These are phyloP conservation scores for Corynorhinus townsendii DNA, from an alignment of 2,113 vertebrate genomes.

Conservation along the genomic window DNA sequence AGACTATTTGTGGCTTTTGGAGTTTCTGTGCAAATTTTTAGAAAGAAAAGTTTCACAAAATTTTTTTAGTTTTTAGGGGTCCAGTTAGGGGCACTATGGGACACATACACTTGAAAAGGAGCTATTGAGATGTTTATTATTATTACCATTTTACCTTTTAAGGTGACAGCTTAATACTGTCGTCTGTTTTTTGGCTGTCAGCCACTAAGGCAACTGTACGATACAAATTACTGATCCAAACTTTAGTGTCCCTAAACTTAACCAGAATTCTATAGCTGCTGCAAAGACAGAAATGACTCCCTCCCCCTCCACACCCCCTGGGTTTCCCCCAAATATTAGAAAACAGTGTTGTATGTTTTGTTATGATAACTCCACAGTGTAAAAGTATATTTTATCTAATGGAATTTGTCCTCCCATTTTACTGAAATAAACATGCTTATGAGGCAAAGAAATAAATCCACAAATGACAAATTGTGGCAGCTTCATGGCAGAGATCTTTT, in stretches of 20 bases:
- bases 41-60: background rate
- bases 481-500: background rate
- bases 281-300: background rate
- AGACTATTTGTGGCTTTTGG: background rate
- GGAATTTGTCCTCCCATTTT: conserved; percentile 24
- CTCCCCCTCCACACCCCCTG: accelerated
- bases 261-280: background rate
- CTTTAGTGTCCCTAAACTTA: background rate
- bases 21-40: conserved; percentile 34
- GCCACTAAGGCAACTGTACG: background rate
- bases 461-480: background rate
- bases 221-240: background rate
- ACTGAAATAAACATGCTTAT: conserved; percentile 43
- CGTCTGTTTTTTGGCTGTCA: background rate
- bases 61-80: background rate
- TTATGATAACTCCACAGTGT: background rate
- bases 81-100: background rate
- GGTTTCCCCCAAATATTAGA: background rate
- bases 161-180: background rate
- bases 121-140: background rate
- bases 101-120: background rate
- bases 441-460: background rate
- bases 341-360: background rate
- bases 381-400: conserved; percentile 42
- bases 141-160: conserved; percentile 15